A percentile compares a stretch with the other conserved stretches of the same genome.
Evolutionary conservation across 2,113 vertebrate genomes (phyloP).

Genomic region (Perca fluviatilis): DNA sequence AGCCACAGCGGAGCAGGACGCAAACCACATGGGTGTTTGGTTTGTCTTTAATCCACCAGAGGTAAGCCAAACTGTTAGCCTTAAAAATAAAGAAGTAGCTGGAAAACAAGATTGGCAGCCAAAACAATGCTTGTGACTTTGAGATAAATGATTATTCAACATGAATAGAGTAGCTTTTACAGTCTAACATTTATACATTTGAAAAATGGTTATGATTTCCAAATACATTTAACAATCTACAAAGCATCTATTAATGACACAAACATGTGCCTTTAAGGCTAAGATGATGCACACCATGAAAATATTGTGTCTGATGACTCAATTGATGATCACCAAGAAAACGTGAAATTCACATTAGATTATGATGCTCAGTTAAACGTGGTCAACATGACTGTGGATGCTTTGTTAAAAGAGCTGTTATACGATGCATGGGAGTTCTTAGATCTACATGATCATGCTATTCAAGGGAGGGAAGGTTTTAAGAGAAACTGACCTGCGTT

Average conservation of each 20-base stretch:
- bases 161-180: background rate
- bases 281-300: constrained; percentile 55
- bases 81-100: constrained; percentile 3
- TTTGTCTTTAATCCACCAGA: constrained; percentile 9
- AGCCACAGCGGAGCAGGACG: background rate
- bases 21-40: background rate
- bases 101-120: background rate
- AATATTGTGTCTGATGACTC: constrained; percentile 22
- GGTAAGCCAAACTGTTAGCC: constrained; percentile 3
- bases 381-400: constrained; percentile 9
- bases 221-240: background rate
- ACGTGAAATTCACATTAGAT: constrained; percentile 19
- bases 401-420: constrained; percentile 40
- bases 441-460: background rate
- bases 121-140: background rate
- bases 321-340: constrained; percentile 24
- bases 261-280: background rate
- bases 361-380: constrained; percentile 8
- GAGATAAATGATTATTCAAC: background rate
- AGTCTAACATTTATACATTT: background rate
- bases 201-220: background rate
- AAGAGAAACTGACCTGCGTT: constrained; percentile 73
- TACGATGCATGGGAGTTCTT: constrained; percentile 20
- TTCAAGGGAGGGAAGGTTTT: background rate
- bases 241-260: background rate